Conservation (phyloP, 1,140 invertebrate species). For the Scylla paramamosain region DNA sequence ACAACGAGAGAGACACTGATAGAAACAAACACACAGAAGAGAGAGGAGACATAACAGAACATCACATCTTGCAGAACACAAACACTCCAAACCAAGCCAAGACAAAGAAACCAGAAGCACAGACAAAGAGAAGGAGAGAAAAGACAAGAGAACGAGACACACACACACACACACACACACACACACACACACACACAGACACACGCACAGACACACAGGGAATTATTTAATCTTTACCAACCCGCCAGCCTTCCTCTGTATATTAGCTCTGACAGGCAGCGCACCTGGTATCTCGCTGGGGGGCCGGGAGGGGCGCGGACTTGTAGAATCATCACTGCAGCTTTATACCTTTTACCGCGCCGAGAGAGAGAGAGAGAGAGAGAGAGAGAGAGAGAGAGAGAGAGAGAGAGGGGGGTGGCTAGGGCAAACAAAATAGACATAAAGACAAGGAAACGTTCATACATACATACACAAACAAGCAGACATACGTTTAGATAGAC, state of each 20-base stretch:
- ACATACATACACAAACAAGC: slow-evolving; percentile 52
- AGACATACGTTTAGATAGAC: slow-evolving; percentile 56
- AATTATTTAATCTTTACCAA: slow-evolving; percentile 56
- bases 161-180: slow-evolving; percentile 25
- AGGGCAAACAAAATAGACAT: neutral
- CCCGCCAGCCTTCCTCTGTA: slow-evolving; percentile 49
- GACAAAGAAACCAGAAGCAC: too few species aligned
- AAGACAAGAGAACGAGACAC: neutral
- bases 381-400: slow-evolving; percentile 13
- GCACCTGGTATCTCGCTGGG: slow-evolving; percentile 47
- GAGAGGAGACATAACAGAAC: neutral
- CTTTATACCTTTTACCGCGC: slow-evolving; percentile 44
- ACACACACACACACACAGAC: slow-evolving; percentile 38
- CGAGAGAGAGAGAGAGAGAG: neutral
- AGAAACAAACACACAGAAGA: neutral
- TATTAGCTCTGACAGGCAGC: slow-evolving; percentile 50
- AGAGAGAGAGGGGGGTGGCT: neutral
- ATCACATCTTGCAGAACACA: too few species aligned
- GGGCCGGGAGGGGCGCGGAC: slow-evolving; percentile 31
- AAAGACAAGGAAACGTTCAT: neutral
- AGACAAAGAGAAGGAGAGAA: neutral
- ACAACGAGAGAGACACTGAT: neutral
- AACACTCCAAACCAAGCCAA: too few species aligned
- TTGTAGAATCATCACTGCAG: slow-evolving; percentile 53
- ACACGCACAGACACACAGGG: neutral